Conservation (phyloP, 2,888 invertebrate species). For the Mechanitis mazaeus region DNA sequence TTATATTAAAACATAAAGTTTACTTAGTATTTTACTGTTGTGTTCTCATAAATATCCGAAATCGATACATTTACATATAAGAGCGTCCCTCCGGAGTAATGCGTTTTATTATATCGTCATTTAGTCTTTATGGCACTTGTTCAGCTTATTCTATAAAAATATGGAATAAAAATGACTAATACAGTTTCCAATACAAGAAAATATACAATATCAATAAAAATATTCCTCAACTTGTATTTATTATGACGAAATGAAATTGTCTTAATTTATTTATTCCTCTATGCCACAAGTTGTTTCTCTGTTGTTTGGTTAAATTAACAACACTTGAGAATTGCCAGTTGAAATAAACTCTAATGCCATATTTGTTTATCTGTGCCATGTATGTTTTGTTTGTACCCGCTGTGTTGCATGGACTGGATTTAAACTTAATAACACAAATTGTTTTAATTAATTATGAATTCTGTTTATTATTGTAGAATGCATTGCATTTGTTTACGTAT, state of each 20-base stretch:
- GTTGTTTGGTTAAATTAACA: conserved; percentile 12
- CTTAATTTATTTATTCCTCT: background rate
- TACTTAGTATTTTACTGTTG: conserved; percentile 7
- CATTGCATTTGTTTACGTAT: too few species aligned
- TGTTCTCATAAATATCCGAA: conserved; percentile 9
- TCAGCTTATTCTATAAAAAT: background rate
- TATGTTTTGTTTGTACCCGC: background rate
- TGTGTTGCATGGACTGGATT: background rate
- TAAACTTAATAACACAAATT: background rate
- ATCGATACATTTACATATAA: conserved; percentile 15
- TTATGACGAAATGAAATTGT: background rate
- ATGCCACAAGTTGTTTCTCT: conserved; percentile 2
- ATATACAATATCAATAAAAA: too few species aligned
- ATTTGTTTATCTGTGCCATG: background rate
- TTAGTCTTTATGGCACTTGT: conserved; percentile 1
- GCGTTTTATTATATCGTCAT: conserved; percentile 15
- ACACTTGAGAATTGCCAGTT: conserved; percentile 8
- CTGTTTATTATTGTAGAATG: background rate
- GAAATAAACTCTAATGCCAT: background rate
- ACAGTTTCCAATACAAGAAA: too few species aligned
- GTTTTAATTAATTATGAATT: background rate
- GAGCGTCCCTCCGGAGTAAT: conserved; percentile 13
- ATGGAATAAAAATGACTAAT: too few species aligned
- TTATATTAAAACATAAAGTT: background rate
- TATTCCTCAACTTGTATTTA: background rate